Conservation (phyloP, 1,140 invertebrate genomes). For the Sycophila sp. region DNA sequence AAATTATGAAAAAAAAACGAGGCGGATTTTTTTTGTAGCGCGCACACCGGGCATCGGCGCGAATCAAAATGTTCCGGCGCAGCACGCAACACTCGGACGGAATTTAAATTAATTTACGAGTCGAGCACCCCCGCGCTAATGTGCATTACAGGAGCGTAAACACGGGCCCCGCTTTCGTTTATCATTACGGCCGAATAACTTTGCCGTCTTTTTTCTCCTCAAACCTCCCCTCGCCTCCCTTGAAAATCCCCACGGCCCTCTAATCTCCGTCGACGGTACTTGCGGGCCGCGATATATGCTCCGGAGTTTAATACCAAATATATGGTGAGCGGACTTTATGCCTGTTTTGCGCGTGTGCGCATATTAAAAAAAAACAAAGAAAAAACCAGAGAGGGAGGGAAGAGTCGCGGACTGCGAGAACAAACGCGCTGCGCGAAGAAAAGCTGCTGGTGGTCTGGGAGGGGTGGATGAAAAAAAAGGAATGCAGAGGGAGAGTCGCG, state of each 20-base stretch:
- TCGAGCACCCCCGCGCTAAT: not conserved
- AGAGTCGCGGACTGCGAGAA: not conserved
- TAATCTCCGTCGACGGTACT: too few relatives aligned
- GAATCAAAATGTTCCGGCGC: too few relatives aligned
- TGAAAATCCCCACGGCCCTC: too few relatives aligned
- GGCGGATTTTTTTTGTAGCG: too few relatives aligned
- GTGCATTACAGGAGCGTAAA: not conserved
- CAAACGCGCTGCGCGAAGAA: not conserved
- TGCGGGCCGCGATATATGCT: constrained; percentile 20
- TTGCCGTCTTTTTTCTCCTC: not conserved
- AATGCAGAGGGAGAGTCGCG: not conserved
- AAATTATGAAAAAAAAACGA: not conserved
- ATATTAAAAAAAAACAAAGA: too few relatives aligned
- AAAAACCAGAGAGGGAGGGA: too few relatives aligned
- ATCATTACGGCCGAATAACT: not conserved
- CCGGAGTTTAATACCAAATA: constrained; percentile 19
- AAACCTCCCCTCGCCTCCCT: too few relatives aligned
- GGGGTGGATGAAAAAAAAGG: not conserved
- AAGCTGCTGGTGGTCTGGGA: not conserved
- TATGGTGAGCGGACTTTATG: constrained; percentile 19
- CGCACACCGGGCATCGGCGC: too few relatives aligned
- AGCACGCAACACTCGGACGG: too few relatives aligned
- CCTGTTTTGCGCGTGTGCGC: not conserved
- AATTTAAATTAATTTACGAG: constrained; percentile 25
- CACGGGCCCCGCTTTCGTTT: not conserved